phyloP scores from a whole-genome alignment of 2,888 invertebrate genomes.

The Synanthedon tipuliformis region DNA sequence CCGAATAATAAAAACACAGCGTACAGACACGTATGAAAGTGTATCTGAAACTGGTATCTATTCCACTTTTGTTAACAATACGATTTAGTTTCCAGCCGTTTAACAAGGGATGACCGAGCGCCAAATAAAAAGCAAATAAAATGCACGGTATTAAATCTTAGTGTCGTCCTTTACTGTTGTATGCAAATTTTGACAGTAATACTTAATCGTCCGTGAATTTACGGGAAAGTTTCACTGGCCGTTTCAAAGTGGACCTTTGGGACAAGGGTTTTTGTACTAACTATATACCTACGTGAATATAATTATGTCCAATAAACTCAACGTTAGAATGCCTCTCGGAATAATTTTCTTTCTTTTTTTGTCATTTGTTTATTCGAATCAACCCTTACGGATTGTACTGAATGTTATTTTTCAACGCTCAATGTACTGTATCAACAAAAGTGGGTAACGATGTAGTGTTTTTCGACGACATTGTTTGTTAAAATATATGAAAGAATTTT shows the following conservation, averaged over 20 bases:
- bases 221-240: not conserved
- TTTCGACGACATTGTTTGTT: no score
- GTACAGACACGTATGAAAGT: constrained; percentile 9
- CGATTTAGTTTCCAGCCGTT: constrained; percentile 34
- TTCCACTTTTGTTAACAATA: constrained; percentile 36
- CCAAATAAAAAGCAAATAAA: constrained; percentile 40
- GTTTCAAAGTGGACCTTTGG: not conserved
- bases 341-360: no score
- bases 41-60: constrained; percentile 19
- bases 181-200: constrained; percentile 31
- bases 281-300: not conserved
- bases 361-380: no score
- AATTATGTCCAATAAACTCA: no score
- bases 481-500: no score
- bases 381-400: no score
- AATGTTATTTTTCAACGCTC: no score
- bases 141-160: constrained; percentile 32
- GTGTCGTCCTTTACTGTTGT: constrained; percentile 22
- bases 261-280: not conserved
- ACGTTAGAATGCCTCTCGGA: no score
- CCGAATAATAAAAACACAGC: not conserved
- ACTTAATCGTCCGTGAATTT: not conserved
- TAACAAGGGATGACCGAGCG: constrained; percentile 27
- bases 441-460: no score
- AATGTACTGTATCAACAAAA: no score